These are phyloP conservation scores for Notolabrus celidotus DNA, from an alignment of 2,797 vertebrate species.

Conservation along the genomic window DNA sequence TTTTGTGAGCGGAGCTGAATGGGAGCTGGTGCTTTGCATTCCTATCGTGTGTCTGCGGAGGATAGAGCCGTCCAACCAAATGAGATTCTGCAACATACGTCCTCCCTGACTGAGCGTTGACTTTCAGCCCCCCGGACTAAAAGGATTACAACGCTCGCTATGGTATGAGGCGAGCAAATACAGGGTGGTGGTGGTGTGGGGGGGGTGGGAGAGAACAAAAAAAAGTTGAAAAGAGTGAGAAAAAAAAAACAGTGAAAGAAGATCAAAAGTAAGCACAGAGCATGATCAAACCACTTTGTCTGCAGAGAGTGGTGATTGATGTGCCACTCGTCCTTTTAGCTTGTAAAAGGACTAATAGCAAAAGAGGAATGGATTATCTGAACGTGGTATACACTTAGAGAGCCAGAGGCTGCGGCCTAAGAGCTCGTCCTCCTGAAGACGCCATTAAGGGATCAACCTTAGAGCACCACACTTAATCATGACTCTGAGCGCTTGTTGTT, in stretches of 20 bases:
- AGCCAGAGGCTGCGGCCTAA: slow-evolving; percentile 62
- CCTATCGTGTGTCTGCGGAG: slow-evolving; percentile 64
- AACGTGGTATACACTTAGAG: slow-evolving; percentile 64
- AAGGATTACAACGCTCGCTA: slow-evolving; percentile 71
- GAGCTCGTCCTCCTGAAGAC: slow-evolving; percentile 66
- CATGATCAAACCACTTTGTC: slow-evolving; percentile 74
- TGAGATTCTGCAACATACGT: slow-evolving; percentile 77
- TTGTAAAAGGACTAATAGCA: slow-evolving; percentile 70
- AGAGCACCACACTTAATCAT: slow-evolving; percentile 71
- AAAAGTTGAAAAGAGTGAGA: slow-evolving; percentile 33
- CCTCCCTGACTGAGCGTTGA: slow-evolving; percentile 70
- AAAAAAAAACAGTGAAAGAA: slow-evolving; percentile 44
- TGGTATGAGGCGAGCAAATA: slow-evolving; percentile 34
- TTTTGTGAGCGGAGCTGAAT: slow-evolving; percentile 74
- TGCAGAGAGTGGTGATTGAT: slow-evolving; percentile 74
- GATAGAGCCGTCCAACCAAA: slow-evolving; percentile 79
- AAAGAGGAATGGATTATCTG: slow-evolving; percentile 75
- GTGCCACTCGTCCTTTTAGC: slow-evolving; percentile 69
- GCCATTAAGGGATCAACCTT: slow-evolving; percentile 73
- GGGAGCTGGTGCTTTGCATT: slow-evolving; percentile 77
- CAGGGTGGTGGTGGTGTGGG: too few relatives aligned
- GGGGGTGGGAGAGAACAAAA: slow-evolving; percentile 41
- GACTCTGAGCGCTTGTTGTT: slow-evolving; percentile 56
- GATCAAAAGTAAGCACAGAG: slow-evolving; percentile 70
- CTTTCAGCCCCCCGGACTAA: slow-evolving; percentile 75